Conservation (phyloP, 2,888 invertebrate species). For the Aphelenchoides bicaudatus region DNA sequence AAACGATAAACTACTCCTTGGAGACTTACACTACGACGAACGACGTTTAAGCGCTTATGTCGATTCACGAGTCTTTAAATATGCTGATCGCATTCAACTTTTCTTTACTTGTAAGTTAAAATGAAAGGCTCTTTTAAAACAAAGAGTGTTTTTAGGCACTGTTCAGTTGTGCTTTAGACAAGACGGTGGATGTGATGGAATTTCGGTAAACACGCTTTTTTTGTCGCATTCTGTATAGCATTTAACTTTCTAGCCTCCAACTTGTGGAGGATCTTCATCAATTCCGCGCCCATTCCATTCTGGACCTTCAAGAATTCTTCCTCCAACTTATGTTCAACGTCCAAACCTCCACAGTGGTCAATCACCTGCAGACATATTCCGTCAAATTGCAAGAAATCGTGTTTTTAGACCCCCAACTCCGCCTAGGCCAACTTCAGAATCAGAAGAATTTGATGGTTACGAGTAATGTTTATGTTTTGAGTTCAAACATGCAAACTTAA, state of each 20-base stretch:
- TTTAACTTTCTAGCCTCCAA: slow-evolving; percentile 29
- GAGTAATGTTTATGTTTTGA: slow-evolving; percentile 3
- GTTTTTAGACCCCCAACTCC: neutral
- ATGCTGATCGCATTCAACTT: slow-evolving; percentile 59
- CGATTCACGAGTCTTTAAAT: slow-evolving; percentile 58
- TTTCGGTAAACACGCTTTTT: slow-evolving; percentile 41
- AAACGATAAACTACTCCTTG: slow-evolving; percentile 49
- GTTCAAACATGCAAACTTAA: too few relatives aligned
- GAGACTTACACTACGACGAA: slow-evolving; percentile 40
- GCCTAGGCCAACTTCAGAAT: too few relatives aligned
- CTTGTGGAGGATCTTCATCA: slow-evolving; percentile 25
- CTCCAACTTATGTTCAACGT: neutral
- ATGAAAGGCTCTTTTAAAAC: too few relatives aligned
- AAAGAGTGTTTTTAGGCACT: too few relatives aligned
- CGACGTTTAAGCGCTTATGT: slow-evolving; percentile 36
- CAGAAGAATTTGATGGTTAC: too few relatives aligned
- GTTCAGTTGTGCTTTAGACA: slow-evolving; percentile 60
- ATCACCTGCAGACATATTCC: slow-evolving; percentile 1
- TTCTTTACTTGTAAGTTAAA: slow-evolving; percentile 60
- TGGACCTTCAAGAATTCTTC: neutral
- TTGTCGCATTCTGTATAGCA: too few relatives aligned
- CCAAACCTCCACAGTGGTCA: neutral
- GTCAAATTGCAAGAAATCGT: slow-evolving; percentile 9
- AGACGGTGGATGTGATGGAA: slow-evolving; percentile 60
- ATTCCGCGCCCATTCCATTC: neutral